Conservation (phyloP, 2,888 invertebrate species). For the Pachliopta kotzebuea region DNA sequence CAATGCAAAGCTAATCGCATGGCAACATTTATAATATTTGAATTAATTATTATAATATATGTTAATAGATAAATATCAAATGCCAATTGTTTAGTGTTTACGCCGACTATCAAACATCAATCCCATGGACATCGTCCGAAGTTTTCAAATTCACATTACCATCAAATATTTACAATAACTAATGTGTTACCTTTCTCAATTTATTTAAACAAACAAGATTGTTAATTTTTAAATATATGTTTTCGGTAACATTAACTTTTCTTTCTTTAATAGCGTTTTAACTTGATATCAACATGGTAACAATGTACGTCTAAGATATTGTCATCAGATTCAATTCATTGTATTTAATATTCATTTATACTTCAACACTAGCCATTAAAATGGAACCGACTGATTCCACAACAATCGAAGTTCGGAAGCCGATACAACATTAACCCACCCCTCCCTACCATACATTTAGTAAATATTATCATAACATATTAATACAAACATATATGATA, state of each 20-base stretch:
- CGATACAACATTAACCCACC: background rate
- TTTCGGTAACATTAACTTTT: background rate
- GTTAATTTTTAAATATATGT: background rate
- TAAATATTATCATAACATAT: background rate
- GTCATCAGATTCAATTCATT: conserved; percentile 30
- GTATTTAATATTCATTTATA: background rate
- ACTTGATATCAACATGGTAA: conserved; percentile 1
- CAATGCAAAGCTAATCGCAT: conserved; percentile 10
- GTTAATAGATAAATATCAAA: background rate
- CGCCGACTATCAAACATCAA: conserved; percentile 16
- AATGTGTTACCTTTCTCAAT: background rate
- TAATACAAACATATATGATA: too few relatives aligned
- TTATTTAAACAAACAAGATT: too few relatives aligned
- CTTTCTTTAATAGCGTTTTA: background rate
- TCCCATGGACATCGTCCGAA: conserved; percentile 23
- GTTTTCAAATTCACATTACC: conserved; percentile 30
- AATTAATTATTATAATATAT: too few relatives aligned
- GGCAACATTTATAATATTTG: background rate
- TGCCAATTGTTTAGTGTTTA: conserved; percentile 19
- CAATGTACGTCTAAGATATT: conserved; percentile 30
- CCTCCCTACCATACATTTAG: conserved; percentile 1
- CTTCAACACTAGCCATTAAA: conserved; percentile 3
- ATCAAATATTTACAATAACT: conserved; percentile 42
- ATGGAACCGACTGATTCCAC: background rate
- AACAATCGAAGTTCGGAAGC: background rate